Evolutionary conservation across 2,888 invertebrate species (phyloP).

Genomic region (Notocelia uddmanniana): DNA sequence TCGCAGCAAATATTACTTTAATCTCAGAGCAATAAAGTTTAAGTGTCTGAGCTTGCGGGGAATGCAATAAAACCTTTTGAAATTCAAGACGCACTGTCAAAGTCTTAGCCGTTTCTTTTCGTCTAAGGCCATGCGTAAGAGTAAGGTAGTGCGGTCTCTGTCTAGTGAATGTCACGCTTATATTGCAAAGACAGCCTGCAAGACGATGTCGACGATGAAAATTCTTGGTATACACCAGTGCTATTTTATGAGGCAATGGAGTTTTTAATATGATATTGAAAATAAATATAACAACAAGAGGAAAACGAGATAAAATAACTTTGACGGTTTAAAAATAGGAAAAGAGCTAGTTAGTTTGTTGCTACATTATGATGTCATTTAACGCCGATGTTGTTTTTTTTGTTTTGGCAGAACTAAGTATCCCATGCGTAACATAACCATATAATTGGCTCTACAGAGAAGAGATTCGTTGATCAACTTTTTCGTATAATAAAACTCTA

Average conservation of each 20-base stretch:
- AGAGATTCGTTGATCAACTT: not conserved
- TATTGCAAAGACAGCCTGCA: slow-evolving; percentile 79
- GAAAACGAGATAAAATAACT: not conserved
- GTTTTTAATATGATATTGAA: slow-evolving; percentile 78
- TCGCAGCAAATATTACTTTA: slow-evolving; percentile 85
- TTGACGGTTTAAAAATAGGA: not conserved
- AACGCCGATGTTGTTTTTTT: not conserved
- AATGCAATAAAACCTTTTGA: slow-evolving; percentile 84
- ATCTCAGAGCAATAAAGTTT: slow-evolving; percentile 85
- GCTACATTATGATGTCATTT: not conserved
- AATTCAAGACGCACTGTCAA: slow-evolving; percentile 74
- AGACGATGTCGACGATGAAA: slow-evolving; percentile 80
- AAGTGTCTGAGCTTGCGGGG: slow-evolving; percentile 83
- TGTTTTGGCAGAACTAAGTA: not conserved
- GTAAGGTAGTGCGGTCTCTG: slow-evolving; percentile 70
- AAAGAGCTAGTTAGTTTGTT: not conserved
- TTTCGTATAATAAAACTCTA: not conserved
- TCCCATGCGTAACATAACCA: not conserved
- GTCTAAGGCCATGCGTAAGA: slow-evolving; percentile 71
- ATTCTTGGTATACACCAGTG: slow-evolving; percentile 81
- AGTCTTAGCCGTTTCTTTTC: slow-evolving; percentile 79
- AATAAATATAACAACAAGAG: slow-evolving; percentile 32
- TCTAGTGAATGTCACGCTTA: slow-evolving; percentile 75
- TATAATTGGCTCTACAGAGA: not conserved
- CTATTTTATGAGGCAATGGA: slow-evolving; percentile 81